phyloP scores from a whole-genome alignment of 92 coral and sea anemone species.

The Ricordea florida region DNA sequence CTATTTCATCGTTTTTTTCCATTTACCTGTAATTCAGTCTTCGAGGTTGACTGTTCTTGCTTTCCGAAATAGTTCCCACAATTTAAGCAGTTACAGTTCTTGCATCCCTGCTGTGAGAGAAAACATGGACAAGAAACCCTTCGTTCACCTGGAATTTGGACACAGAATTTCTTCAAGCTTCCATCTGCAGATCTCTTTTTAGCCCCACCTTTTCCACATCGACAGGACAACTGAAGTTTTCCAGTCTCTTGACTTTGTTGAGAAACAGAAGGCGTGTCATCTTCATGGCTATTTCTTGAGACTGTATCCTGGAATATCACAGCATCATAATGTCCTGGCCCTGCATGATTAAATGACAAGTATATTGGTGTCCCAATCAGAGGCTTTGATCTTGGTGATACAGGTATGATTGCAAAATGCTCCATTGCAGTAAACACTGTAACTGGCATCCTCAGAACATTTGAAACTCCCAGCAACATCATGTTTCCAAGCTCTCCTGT shows the following conservation, averaged over 20 bases:
- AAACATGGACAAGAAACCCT: conserved; percentile 46
- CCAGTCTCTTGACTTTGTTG: no score
- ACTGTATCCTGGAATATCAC: neutral
- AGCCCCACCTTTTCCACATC: neutral
- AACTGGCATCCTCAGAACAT: conserved; percentile 22
- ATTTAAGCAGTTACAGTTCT: no score
- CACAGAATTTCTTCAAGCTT: neutral
- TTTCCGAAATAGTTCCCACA: conserved; percentile 26
- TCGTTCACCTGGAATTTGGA: conserved; percentile 20
- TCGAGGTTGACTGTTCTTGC: neutral
- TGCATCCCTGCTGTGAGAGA: no score
- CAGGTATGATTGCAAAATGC: conserved; percentile 32
- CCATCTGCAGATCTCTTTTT: neutral
- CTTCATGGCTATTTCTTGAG: neutral
- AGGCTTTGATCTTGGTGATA: conserved; percentile 29
- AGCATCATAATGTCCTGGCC: conserved; percentile 51
- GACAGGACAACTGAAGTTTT: no score
- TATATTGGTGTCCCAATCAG: conserved; percentile 2
- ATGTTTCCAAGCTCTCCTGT: conserved; percentile 41
- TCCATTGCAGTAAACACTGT: conserved; percentile 28
- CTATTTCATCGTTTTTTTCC: conserved; percentile 4
- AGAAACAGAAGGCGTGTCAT: neutral
- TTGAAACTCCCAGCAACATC: conserved; percentile 26
- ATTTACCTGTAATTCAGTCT: neutral
- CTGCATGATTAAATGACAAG: conserved; percentile 40